phyloP scores from a whole-genome alignment of 1,140 invertebrate species.

The Ylistrum balloti region DNA sequence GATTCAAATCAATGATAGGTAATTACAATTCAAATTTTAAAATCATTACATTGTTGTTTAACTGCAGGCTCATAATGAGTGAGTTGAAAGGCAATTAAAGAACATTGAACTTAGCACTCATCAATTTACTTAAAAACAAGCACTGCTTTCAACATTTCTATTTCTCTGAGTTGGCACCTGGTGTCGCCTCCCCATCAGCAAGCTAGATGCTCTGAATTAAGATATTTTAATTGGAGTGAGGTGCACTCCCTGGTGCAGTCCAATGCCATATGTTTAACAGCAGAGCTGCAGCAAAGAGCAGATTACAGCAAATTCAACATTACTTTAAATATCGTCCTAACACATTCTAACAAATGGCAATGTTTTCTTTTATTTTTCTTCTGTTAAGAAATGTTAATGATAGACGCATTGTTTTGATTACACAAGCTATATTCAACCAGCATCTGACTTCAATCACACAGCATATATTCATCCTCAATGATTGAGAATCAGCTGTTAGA shows the following conservation, averaged over 20 bases:
- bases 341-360: neutral
- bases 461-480: conserved; percentile 20
- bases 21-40: neutral
- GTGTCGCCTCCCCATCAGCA: neutral
- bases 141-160: neutral
- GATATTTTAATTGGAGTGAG: conserved; percentile 35
- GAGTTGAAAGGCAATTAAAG: neutral
- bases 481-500: neutral
- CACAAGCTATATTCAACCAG: neutral
- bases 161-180: neutral
- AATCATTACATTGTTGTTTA: neutral
- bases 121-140: neutral
- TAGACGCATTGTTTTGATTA: neutral
- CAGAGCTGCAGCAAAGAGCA: conserved; percentile 4
- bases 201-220: neutral
- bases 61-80: neutral
- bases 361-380: neutral
- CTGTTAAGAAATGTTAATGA: neutral
- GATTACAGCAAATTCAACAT: neutral
- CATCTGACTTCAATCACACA: neutral
- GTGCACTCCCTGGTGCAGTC: neutral
- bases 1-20: neutral
- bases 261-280: neutral
- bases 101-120: neutral
- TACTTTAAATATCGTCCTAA: neutral